Conservation (phyloP, 2,888 invertebrate genomes). For the Tholera decimalis region DNA sequence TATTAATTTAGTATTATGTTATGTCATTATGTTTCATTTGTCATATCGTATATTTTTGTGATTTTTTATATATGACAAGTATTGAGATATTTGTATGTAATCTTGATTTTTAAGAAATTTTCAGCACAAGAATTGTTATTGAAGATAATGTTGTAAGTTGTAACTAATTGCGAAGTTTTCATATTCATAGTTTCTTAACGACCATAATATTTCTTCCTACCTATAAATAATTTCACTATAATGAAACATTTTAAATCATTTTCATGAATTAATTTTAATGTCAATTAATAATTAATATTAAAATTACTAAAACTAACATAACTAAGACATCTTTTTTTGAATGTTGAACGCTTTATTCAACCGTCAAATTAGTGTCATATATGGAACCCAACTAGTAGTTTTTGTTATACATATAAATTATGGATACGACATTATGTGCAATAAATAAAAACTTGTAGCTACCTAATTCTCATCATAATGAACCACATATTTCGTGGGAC, state of each 20-base stretch:
- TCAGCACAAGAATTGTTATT: slow-evolving; percentile 16
- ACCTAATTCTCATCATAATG: too few species aligned
- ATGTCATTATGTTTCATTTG: slow-evolving; percentile 4
- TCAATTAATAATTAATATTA: slow-evolving; percentile 37
- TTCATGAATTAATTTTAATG: slow-evolving; percentile 4
- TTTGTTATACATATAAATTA: too few species aligned
- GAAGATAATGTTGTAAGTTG: slow-evolving; percentile 33
- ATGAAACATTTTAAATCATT: slow-evolving; percentile 3
- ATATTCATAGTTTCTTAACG: background rate
- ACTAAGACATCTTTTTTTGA: too few species aligned
- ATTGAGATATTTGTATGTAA: background rate
- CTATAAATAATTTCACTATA: background rate
- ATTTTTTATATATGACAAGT: background rate
- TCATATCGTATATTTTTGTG: background rate
- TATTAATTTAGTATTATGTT: background rate
- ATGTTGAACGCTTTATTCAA: too few species aligned
- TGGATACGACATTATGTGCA: too few species aligned
- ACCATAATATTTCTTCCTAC: background rate
- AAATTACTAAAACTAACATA: slow-evolving; percentile 3
- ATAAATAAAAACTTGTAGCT: too few species aligned
- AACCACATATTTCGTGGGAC: too few species aligned
- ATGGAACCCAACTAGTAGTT: too few species aligned
- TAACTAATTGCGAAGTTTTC: slow-evolving; percentile 28
- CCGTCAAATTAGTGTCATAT: too few species aligned
- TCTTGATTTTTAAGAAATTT: slow-evolving; percentile 9